Evolutionary conservation across 2,113 vertebrate species (phyloP).

Genomic region (Circaetus cinerascens): DNA sequence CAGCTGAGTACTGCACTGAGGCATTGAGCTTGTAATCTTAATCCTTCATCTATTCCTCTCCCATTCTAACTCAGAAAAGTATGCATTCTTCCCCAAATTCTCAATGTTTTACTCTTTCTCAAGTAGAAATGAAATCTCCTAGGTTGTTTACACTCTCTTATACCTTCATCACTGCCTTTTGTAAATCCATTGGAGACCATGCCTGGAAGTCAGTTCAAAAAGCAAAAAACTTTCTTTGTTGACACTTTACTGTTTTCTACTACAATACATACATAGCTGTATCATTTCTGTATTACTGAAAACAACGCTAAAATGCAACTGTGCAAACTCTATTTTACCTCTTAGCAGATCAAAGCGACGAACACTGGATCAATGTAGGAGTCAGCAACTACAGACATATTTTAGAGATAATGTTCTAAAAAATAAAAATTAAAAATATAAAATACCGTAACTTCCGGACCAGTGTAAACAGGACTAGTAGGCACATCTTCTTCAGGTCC

Average conservation of each 20-base stretch:
- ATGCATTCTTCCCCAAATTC: background rate
- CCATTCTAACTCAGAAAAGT: background rate
- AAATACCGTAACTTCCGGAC: slow-evolving; percentile 68
- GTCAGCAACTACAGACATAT: background rate
- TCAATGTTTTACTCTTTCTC: background rate
- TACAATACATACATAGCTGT: background rate
- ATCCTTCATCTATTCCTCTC: background rate
- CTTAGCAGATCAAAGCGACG: background rate
- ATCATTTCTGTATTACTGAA: background rate
- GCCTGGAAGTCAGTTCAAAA: background rate
- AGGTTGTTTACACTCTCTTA: background rate
- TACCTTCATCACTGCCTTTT: background rate
- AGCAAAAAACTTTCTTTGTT: background rate
- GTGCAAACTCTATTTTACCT: background rate
- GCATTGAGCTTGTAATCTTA: background rate
- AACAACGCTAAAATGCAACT: background rate
- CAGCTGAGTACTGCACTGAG: background rate
- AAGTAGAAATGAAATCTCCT: background rate
- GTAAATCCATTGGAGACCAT: background rate
- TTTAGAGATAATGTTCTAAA: background rate
- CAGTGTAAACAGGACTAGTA: slow-evolving; percentile 61
- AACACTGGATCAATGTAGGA: background rate
- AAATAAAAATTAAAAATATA: background rate
- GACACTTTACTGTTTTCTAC: background rate
- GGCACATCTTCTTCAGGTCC: slow-evolving; percentile 54